Evolutionary conservation across 1,140 invertebrate genomes (phyloP).

Genomic region (Trichoplusia ni): DNA sequence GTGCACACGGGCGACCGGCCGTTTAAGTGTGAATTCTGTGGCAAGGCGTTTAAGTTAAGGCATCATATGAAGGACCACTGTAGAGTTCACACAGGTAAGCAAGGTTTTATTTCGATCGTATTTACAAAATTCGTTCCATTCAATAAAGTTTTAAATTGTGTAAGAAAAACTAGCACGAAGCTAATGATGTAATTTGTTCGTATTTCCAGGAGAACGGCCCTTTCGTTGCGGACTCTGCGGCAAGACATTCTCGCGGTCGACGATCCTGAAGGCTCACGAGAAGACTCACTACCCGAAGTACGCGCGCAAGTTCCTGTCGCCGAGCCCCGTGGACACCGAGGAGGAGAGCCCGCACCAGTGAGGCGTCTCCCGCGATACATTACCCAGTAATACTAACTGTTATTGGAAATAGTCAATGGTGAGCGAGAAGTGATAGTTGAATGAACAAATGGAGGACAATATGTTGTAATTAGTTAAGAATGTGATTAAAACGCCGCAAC

Average conservation of each 20-base stretch:
- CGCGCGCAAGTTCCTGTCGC: constrained; percentile 92
- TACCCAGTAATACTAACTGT: constrained; percentile 53
- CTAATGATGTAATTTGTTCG: not conserved
- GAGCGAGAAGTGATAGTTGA: constrained; percentile 56
- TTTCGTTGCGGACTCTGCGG: constrained; percentile 94
- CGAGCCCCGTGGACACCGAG: constrained; percentile 90
- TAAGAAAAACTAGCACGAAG: not conserved
- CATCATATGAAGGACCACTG: constrained; percentile 97
- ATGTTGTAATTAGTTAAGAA: constrained; percentile 79
- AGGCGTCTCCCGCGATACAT: constrained; percentile 56
- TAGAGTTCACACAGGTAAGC: constrained; percentile 91
- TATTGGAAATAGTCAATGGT: constrained; percentile 63
- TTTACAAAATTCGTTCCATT: constrained; percentile 11
- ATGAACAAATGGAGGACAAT: constrained; percentile 76
- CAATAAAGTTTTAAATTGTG: not conserved
- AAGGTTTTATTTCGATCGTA: not conserved
- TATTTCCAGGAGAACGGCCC: constrained; percentile 87
- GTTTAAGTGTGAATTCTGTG: constrained; percentile 95
- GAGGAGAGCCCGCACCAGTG: constrained; percentile 89
- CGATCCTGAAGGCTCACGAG: constrained; percentile 94
- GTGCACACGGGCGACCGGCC: constrained; percentile 94
- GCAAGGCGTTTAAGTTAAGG: constrained; percentile 93
- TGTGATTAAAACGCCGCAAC: constrained; percentile 82
- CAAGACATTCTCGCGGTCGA: constrained; percentile 94
- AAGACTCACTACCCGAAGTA: constrained; percentile 96